Percentiles rank a stretch among this genome's conserved stretches.
Conservation (phyloP, 2,888 invertebrate genomes). For the Catocala fraxini region DNA sequence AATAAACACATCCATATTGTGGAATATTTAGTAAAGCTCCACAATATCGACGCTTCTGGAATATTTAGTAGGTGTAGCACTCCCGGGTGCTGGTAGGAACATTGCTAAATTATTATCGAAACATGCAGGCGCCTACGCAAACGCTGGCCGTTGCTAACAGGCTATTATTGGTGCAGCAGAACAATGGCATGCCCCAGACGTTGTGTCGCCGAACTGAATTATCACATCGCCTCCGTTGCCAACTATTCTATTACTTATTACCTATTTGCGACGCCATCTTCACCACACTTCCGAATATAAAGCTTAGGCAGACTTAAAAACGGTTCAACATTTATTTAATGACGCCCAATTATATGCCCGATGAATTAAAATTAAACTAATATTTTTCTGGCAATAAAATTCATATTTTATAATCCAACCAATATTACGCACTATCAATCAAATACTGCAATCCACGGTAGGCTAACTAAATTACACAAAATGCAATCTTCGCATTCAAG, state of each 20-base stretch:
- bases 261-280: constrained; percentile 28
- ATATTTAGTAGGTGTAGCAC: constrained; percentile 8
- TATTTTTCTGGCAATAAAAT: neutral
- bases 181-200: constrained; percentile 77
- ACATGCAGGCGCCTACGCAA: constrained; percentile 56
- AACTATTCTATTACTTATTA: constrained; percentile 58
- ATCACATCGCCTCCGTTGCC: constrained; percentile 71
- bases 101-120: constrained; percentile 29
- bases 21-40: too few species aligned
- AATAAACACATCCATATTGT: neutral
- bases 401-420: neutral
- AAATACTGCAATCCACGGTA: neutral
- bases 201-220: constrained; percentile 76
- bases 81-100: constrained; percentile 7
- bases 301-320: neutral
- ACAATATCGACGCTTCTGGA: constrained; percentile 3
- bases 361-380: too few species aligned
- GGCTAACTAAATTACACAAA: neutral
- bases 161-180: constrained; percentile 74
- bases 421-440: neutral
- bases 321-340: neutral
- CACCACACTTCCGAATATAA: neutral
- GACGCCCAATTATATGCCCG: too few species aligned
- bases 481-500: neutral
- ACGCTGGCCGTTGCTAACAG: constrained; percentile 49